Percentiles rank a stretch among this genome's conserved stretches.
phyloP scores from a whole-genome alignment of 1,140 invertebrate species.

The Aphis craccivora region DNA sequence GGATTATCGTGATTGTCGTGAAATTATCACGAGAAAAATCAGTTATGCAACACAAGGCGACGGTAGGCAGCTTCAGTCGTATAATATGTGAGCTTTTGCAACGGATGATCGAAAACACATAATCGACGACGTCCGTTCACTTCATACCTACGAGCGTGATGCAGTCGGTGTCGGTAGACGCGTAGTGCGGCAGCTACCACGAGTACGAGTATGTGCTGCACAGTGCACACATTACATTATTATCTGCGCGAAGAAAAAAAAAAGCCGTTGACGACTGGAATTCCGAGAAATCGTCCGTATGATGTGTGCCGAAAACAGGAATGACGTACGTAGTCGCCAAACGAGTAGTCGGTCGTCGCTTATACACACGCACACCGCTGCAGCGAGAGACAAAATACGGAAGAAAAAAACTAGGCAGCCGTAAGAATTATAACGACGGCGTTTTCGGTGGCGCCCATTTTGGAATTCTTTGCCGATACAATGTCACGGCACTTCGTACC shows the following conservation, averaged over 20 bases:
- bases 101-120: too few species aligned
- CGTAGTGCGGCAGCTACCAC: neutral
- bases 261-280: conserved; percentile 4
- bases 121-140: neutral
- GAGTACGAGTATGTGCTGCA: neutral
- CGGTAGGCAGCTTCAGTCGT: too few species aligned
- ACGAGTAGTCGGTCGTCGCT: conserved; percentile 22
- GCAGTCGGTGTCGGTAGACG: neutral
- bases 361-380: too few species aligned
- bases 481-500: neutral
- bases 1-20: too few species aligned
- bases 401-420: neutral
- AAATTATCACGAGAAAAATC: too few species aligned
- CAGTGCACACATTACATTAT: neutral
- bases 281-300: conserved; percentile 54
- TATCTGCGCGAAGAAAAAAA: neutral
- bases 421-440: conserved; percentile 22
- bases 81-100: too few species aligned
- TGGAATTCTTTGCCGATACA: conserved; percentile 25
- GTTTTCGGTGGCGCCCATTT: conserved; percentile 54
- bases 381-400: neutral
- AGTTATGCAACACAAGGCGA: too few species aligned
- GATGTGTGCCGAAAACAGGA: conserved; percentile 58
- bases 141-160: neutral
- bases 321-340: conserved; percentile 55